Percentiles rank a stretch among this genome's conserved stretches.
Evolutionary conservation across 92 coral and sea anemone species (phyloP).

Genomic region (Phenganax subtilis): DNA sequence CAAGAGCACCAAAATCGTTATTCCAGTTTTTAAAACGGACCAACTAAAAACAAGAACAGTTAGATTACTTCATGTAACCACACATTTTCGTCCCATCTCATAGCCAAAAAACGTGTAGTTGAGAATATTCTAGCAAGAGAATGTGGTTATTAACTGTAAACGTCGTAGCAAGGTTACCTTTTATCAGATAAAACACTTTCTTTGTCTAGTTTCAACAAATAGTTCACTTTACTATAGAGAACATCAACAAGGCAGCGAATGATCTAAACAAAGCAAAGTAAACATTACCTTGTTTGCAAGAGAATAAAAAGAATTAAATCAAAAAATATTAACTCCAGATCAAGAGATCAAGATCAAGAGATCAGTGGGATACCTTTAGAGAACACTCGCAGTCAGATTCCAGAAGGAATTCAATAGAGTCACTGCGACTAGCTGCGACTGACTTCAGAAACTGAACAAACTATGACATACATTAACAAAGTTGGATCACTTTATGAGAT

Average conservation of each 20-base stretch:
- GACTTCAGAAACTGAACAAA: slow-evolving; percentile 49
- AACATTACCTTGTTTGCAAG: not conserved
- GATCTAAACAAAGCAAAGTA: slow-evolving; percentile 49
- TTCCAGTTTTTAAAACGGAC: slow-evolving; percentile 62
- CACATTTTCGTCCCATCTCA: not conserved
- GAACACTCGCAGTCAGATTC: slow-evolving; percentile 84
- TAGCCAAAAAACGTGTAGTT: not conserved
- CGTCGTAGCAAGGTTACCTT: slow-evolving; percentile 1
- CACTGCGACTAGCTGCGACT: slow-evolving; percentile 51
- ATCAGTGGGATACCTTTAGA: slow-evolving; percentile 56
- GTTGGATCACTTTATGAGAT: not conserved
- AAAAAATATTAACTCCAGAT: too few relatives aligned
- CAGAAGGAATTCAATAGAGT: slow-evolving; percentile 52
- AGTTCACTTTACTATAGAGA: slow-evolving; percentile 60
- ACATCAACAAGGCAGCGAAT: slow-evolving; percentile 68
- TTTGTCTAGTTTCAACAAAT: slow-evolving; percentile 37
- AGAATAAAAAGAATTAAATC: not conserved
- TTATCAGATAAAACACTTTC: slow-evolving; percentile 38
- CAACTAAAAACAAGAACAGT: slow-evolving; percentile 28
- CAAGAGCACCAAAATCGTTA: slow-evolving; percentile 58
- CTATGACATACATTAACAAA: slow-evolving; percentile 34
- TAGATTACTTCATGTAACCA: not conserved
- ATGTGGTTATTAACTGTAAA: not conserved
- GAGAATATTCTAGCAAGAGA: not conserved
- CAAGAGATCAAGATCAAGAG: not conserved